These are phyloP conservation scores for Tapera naevia DNA, from an alignment of 2,797 vertebrate species.

Conservation along the genomic window DNA sequence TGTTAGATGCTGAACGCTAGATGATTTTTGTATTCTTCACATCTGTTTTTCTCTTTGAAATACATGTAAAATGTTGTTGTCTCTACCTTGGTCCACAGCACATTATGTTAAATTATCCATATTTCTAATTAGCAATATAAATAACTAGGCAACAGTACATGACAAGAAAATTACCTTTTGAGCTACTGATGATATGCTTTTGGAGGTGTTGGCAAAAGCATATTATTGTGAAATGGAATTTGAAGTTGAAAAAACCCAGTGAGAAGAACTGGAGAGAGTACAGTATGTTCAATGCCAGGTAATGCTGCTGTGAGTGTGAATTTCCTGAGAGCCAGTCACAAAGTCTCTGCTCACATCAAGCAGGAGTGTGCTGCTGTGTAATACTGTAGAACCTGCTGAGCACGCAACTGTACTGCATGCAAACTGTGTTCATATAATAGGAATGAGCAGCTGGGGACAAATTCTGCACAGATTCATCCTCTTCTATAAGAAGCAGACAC, in stretches of 20 bases:
- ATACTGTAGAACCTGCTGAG: not conserved
- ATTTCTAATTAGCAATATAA: conserved; percentile 59
- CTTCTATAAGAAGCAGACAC: not conserved
- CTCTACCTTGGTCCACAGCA: not conserved
- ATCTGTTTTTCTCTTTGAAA: not conserved
- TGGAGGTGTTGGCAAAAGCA: conserved; percentile 5
- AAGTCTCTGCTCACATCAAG: not conserved
- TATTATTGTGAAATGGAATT: conserved; percentile 34
- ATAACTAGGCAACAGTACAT: conserved; percentile 60
- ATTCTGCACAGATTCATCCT: not conserved
- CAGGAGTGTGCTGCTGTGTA: not conserved
- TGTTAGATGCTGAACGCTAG: not conserved
- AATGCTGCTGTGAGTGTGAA: fast-evolving
- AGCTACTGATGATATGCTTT: conserved; percentile 22
- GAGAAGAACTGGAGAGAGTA: not conserved
- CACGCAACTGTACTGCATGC: not conserved
- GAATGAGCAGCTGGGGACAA: not conserved
- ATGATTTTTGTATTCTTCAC: not conserved
- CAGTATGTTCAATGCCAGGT: not conserved
- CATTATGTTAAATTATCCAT: conserved; percentile 38
- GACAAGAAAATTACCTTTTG: conserved; percentile 62
- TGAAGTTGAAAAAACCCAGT: not conserved
- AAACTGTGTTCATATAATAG: not conserved
- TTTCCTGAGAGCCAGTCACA: not conserved
- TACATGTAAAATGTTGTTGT: not conserved